A percentile compares a stretch with the other conserved stretches of the same genome.
These are phyloP conservation scores for Dufourea novaeangliae DNA, from an alignment of 1,140 invertebrate genomes.

Conservation along the genomic window DNA sequence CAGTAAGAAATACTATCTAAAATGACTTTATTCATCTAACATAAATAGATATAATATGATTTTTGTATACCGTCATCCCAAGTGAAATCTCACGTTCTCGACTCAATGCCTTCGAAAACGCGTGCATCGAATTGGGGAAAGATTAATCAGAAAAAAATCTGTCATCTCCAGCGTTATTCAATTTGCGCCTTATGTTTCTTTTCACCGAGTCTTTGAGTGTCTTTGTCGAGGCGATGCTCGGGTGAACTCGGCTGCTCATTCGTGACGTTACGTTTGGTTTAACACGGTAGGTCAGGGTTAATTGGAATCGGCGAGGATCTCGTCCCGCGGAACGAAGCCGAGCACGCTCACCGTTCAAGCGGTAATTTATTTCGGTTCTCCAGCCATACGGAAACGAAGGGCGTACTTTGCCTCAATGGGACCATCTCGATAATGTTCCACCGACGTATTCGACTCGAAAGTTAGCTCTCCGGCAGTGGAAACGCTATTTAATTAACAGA, in stretches of 20 bases:
- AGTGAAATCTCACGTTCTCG: too few species aligned
- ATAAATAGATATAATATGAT: too few species aligned
- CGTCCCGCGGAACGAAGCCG: conserved; percentile 13
- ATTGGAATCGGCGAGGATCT: conserved; percentile 41
- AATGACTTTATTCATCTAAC: too few species aligned
- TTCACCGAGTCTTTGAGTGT: conserved; percentile 1
- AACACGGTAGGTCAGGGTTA: conserved; percentile 45
- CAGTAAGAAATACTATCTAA: too few species aligned
- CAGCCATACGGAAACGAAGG: conserved; percentile 7
- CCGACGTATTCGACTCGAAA: not conserved
- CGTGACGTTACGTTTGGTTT: conserved; percentile 15
- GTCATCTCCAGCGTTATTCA: not conserved
- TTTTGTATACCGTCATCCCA: too few species aligned
- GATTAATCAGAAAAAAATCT: not conserved
- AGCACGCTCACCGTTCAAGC: conserved; percentile 2
- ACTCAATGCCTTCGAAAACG: too few species aligned
- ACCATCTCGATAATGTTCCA: conserved; percentile 25
- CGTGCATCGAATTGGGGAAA: too few species aligned
- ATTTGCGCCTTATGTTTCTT: not conserved
- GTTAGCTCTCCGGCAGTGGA: not conserved
- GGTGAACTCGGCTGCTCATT: not conserved
- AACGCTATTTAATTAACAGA: conserved; percentile 40
- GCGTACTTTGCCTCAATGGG: conserved; percentile 7
- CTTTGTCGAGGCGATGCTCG: not conserved
- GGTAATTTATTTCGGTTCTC: conserved; percentile 51